Percentiles rank a stretch among this genome's conserved stretches.
These are phyloP conservation scores for Numenius phaeopus DNA, from an alignment of 2,797 vertebrate genomes.

Conservation along the genomic window DNA sequence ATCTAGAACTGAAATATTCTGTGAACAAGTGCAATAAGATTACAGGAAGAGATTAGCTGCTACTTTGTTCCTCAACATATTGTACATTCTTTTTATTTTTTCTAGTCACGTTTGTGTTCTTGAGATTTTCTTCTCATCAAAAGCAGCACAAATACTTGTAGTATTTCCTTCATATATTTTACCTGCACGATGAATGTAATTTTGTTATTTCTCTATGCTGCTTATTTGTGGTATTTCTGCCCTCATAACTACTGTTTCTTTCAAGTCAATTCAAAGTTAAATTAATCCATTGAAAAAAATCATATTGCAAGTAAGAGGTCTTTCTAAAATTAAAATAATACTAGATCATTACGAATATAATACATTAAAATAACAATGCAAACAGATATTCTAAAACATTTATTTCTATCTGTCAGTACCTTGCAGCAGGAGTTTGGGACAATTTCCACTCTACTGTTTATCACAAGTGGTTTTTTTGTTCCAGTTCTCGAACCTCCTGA, in stretches of 20 bases:
- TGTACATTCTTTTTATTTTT: background rate
- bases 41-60: background rate
- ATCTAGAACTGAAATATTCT: background rate
- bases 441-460: background rate
- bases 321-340: background rate
- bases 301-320: background rate
- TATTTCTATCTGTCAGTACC: background rate
- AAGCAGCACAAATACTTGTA: background rate
- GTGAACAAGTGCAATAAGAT: background rate
- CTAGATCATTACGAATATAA: background rate
- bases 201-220: background rate
- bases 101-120: rapidly evolving
- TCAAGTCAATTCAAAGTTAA: background rate
- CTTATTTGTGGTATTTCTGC: background rate
- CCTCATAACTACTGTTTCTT: background rate
- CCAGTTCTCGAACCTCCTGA: background rate
- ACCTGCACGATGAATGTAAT: background rate
- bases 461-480: background rate
- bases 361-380: background rate
- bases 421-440: background rate
- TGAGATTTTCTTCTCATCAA: background rate
- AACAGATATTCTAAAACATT: background rate
- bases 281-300: background rate
- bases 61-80: background rate
- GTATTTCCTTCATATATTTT: background rate